These are phyloP conservation scores for Melinaea marsaeus DNA, from an alignment of 2,888 invertebrate species.

Conservation along the genomic window DNA sequence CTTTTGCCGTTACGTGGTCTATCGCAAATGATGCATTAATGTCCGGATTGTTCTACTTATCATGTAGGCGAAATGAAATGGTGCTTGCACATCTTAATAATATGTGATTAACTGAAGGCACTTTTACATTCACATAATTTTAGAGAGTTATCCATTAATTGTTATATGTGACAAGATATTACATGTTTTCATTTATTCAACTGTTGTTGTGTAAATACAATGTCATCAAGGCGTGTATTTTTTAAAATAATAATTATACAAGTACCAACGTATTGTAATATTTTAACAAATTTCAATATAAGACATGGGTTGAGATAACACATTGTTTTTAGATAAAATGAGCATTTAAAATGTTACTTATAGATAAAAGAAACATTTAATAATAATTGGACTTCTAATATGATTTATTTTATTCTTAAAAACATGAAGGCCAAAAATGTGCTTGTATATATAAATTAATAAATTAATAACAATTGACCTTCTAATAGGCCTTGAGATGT, in stretches of 20 bases:
- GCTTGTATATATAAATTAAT: not conserved
- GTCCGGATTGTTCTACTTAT: constrained; percentile 44
- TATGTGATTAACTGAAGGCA: constrained; percentile 35
- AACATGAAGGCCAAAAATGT: not conserved
- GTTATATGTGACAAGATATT: constrained; percentile 20
- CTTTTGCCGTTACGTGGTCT: constrained; percentile 32
- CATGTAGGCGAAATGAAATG: constrained; percentile 57
- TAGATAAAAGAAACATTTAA: no score
- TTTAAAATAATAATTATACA: no score
- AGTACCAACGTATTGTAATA: no score
- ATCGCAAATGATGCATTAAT: constrained; percentile 12
- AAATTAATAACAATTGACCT: not conserved
- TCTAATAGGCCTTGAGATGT: not conserved
- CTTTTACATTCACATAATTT: constrained; percentile 4
- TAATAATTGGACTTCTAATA: no score
- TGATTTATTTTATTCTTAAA: not conserved
- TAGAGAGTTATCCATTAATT: constrained; percentile 18
- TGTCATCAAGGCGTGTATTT: no score
- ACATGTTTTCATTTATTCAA: constrained; percentile 9
- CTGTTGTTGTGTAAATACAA: constrained; percentile 6
- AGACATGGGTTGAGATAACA: no score
- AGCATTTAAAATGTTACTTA: no score
- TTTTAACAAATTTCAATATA: no score
- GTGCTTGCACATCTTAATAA: constrained; percentile 45
- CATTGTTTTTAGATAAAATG: no score